phyloP scores from a whole-genome alignment of 1,140 invertebrate genomes.

The Copidosoma floridanum region DNA sequence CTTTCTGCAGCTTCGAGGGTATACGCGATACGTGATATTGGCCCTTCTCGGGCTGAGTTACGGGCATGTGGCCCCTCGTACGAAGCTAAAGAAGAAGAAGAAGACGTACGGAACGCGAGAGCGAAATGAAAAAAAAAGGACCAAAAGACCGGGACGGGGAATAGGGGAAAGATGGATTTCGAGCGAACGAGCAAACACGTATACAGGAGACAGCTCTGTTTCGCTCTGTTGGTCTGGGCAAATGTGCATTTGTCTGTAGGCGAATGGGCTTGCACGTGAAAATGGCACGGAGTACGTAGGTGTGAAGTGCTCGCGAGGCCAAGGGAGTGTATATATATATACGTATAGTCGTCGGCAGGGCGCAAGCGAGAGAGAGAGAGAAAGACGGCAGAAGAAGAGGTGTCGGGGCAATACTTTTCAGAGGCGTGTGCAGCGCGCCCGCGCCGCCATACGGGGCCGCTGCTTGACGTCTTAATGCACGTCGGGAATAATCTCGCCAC shows the following conservation, averaged over 20 bases:
- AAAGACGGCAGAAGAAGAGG: constrained; percentile 33
- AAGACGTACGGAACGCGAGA: constrained; percentile 28
- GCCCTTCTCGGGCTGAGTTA: no score
- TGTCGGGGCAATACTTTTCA: constrained; percentile 57
- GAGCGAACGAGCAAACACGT: constrained; percentile 6
- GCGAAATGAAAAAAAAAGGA: constrained; percentile 16
- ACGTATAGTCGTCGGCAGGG: not conserved
- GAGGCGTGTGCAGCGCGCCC: not conserved
- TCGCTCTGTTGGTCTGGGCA: no score
- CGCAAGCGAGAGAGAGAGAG: not conserved
- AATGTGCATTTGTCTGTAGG: no score
- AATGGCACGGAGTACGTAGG: no score
- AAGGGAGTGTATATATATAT: not conserved
- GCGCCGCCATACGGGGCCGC: constrained; percentile 50
- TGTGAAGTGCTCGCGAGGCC: not conserved
- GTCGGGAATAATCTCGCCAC: constrained; percentile 58
- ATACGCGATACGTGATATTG: no score
- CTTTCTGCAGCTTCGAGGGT: no score
- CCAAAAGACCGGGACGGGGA: no score
- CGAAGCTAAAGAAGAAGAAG: constrained; percentile 17
- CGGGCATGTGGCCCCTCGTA: no score
- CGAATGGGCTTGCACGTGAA: no score
- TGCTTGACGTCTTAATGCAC: constrained; percentile 59
- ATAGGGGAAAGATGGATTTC: constrained; percentile 16
- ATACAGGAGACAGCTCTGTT: no score